Percentiles rank a stretch among this genome's conserved stretches.
phyloP scores from a whole-genome alignment of 2,113 vertebrate genomes.

The Perccottus glenii region DNA sequence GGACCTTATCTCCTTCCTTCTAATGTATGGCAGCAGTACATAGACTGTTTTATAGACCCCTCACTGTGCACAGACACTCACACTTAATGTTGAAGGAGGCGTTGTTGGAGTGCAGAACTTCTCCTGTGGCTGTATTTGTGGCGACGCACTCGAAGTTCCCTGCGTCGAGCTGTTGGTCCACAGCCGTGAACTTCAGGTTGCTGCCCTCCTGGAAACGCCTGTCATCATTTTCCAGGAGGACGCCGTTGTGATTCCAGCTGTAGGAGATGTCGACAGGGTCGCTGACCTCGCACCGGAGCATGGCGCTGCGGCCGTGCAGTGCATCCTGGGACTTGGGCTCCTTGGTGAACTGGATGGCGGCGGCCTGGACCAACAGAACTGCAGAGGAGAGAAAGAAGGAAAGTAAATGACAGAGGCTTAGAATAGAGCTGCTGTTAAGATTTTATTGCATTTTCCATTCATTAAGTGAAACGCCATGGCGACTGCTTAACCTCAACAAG shows the following conservation, averaged over 20 bases:
- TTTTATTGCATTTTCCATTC: slow-evolving; percentile 72
- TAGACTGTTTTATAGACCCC: no score
- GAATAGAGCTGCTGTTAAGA: slow-evolving; percentile 50
- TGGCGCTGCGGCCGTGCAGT: slow-evolving; percentile 91
- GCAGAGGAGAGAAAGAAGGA: slow-evolving; percentile 12
- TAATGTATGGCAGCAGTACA: no score
- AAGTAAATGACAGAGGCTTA: slow-evolving; percentile 47
- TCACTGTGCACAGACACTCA: slow-evolving; percentile 75
- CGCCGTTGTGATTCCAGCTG: slow-evolving; percentile 85
- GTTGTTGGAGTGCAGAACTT: slow-evolving; percentile 80
- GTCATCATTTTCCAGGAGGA: slow-evolving; percentile 75
- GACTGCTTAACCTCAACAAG: slow-evolving; percentile 42
- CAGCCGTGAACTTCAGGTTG: slow-evolving; percentile 90
- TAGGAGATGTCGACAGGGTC: slow-evolving; percentile 73
- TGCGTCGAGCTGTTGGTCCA: slow-evolving; percentile 85
- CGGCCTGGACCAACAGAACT: slow-evolving; percentile 73
- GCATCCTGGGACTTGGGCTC: slow-evolving; percentile 96
- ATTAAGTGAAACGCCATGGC: slow-evolving; percentile 50
- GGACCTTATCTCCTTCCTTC: no score
- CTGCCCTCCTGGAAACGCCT: slow-evolving; percentile 89
- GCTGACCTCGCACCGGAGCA: slow-evolving; percentile 93
- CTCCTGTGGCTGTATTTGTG: slow-evolving; percentile 66
- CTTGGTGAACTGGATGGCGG: slow-evolving; percentile 87
- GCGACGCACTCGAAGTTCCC: slow-evolving; percentile 91
- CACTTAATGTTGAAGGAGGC: slow-evolving; percentile 98